Percentiles rank a stretch among this genome's conserved stretches.
These are phyloP conservation scores for Amphilophus citrinellus DNA, from an alignment of 2,113 vertebrate species.

Conservation along the genomic window DNA sequence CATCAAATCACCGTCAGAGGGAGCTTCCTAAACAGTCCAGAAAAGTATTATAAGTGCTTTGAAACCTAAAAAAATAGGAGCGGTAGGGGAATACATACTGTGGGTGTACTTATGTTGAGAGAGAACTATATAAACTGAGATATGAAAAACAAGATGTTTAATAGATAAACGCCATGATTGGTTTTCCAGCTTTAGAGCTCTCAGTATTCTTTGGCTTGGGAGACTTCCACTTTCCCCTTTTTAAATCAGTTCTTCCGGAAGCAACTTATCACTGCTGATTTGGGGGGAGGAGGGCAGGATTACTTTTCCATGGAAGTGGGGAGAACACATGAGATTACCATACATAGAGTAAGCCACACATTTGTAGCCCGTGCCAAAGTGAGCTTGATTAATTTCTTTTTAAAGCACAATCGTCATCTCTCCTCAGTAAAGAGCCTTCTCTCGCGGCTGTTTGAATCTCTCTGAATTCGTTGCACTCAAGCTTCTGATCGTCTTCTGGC, in stretches of 20 bases:
- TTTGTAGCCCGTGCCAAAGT: constrained; percentile 41
- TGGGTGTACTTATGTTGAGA: constrained; percentile 33
- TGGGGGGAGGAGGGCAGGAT: constrained; percentile 56
- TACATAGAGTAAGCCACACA: constrained; percentile 41
- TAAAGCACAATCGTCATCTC: constrained; percentile 27
- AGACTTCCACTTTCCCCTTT: constrained; percentile 63
- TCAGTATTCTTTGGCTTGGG: constrained; percentile 60
- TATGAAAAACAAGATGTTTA: constrained; percentile 70
- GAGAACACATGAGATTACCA: constrained; percentile 65
- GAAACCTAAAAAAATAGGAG: constrained; percentile 31
- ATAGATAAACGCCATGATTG: constrained; percentile 68
- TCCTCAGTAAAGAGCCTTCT: background rate
- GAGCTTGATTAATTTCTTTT: constrained; percentile 59
- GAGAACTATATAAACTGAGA: constrained; percentile 62
- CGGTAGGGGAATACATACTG: constrained; percentile 28
- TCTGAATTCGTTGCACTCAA: constrained; percentile 23
- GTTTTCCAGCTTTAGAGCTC: constrained; percentile 62
- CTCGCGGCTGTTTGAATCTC: constrained; percentile 16
- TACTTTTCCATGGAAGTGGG: constrained; percentile 70
- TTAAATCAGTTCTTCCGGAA: constrained; percentile 73
- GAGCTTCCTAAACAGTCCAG: background rate
- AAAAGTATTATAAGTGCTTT: constrained; percentile 18
- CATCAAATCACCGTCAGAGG: constrained; percentile 29
- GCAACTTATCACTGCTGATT: constrained; percentile 74
- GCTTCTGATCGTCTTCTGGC: constrained; percentile 33